phyloP scores from a whole-genome alignment of 2,888 invertebrate genomes.

The Agapostemon virescens region DNA sequence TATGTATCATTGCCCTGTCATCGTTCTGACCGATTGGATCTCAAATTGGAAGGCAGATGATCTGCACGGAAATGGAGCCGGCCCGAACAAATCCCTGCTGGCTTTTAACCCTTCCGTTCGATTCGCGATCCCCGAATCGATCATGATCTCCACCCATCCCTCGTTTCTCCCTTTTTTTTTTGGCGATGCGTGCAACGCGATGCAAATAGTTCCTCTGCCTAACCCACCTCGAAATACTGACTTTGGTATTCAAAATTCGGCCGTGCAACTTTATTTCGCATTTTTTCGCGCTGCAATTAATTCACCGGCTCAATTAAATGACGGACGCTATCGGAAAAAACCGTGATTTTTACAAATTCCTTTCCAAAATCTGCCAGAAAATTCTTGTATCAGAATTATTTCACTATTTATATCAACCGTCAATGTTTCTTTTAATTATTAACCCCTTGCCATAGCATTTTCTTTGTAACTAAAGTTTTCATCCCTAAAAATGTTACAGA shows the following conservation, averaged over 20 bases:
- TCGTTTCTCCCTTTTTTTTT: background rate
- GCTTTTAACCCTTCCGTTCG: background rate
- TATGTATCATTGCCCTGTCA: conserved; percentile 53
- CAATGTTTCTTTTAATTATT: no score
- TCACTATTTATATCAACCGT: no score
- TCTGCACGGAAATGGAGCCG: conserved; percentile 37
- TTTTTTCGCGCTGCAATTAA: background rate
- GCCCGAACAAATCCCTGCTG: conserved; percentile 18
- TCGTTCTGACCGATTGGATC: conserved; percentile 55
- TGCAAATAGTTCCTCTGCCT: background rate
- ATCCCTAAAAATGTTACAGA: no score
- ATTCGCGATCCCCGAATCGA: conserved; percentile 9
- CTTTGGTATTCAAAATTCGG: background rate
- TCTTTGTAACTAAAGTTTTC: no score
- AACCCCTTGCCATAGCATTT: no score
- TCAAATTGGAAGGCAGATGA: conserved; percentile 52
- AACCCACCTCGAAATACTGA: background rate
- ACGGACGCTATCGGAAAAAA: background rate
- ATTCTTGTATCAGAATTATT: no score
- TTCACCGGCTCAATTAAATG: background rate
- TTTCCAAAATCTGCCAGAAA: no score
- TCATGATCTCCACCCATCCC: background rate
- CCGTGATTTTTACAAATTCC: background rate
- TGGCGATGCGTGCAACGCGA: background rate
- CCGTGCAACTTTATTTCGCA: background rate